phyloP scores from a whole-genome alignment of 2,113 vertebrate species.

The Silurus glanis region DNA sequence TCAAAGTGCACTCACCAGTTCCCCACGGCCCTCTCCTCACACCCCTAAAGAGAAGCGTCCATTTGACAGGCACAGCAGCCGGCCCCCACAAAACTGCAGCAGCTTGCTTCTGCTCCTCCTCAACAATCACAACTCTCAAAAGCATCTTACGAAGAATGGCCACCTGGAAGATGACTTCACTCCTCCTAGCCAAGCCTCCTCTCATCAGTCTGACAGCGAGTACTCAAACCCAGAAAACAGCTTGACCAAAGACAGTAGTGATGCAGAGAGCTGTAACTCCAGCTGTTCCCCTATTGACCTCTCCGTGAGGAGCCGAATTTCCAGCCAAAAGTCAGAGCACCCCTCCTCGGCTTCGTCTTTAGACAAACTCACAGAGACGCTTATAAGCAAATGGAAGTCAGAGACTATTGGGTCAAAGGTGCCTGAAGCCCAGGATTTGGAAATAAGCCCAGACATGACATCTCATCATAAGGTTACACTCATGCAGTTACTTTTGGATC shows the following conservation, averaged over 20 bases:
- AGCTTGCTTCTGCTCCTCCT: slow-evolving; percentile 93
- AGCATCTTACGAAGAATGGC: slow-evolving; percentile 78
- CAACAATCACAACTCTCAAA: slow-evolving; percentile 90
- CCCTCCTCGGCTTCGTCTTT: slow-evolving; percentile 76
- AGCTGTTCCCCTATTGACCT: slow-evolving; percentile 95
- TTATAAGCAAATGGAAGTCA: slow-evolving; percentile 91
- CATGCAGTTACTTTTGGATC: slow-evolving; percentile 92
- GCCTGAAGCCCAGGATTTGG: slow-evolving; percentile 78
- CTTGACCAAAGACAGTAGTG: slow-evolving; percentile 91
- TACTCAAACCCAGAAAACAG: slow-evolving; percentile 89
- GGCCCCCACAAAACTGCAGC: slow-evolving; percentile 85
- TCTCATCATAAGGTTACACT: slow-evolving; percentile 91
- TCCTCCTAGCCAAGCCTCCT: slow-evolving; percentile 82
- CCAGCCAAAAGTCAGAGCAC: slow-evolving; percentile 68
- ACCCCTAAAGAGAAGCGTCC: slow-evolving; percentile 78
- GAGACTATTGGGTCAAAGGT: slow-evolving; percentile 77
- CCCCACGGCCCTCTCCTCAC: slow-evolving; percentile 64
- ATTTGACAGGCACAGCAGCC: slow-evolving; percentile 77
- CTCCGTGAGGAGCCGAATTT: slow-evolving; percentile 82
- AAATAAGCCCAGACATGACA: slow-evolving; percentile 80
- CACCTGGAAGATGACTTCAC: slow-evolving; percentile 78
- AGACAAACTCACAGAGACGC: slow-evolving; percentile 89
- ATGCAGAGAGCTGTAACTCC: slow-evolving; percentile 91
- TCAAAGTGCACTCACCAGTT: slow-evolving; percentile 65
- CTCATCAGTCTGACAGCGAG: slow-evolving; percentile 85